Evolutionary conservation across 2,797 vertebrate genomes (phyloP).

Genomic region (Epinephelus malabaricus): DNA sequence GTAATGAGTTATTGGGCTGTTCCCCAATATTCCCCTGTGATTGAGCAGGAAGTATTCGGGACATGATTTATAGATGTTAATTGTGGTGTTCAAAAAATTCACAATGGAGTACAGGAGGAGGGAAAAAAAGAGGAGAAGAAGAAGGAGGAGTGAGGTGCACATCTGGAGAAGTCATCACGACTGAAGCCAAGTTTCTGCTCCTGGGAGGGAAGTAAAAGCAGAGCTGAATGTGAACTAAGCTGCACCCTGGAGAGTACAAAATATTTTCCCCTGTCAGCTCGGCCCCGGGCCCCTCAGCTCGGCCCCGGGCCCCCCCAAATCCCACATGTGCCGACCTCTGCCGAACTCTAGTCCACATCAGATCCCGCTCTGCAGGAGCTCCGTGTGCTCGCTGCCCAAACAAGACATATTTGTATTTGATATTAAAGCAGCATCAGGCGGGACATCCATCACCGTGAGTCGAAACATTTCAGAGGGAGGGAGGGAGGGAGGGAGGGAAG

Average conservation of each 20-base stretch:
- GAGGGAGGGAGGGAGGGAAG: conserved; percentile 44
- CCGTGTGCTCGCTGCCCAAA: conserved; percentile 70
- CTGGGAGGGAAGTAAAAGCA: conserved; percentile 85
- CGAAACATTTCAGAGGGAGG: conserved; percentile 60
- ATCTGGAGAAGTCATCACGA: conserved; percentile 86
- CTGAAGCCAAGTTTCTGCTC: conserved; percentile 83
- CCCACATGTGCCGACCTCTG: conserved; percentile 70
- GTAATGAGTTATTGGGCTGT: conserved; percentile 84
- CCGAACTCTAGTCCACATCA: conserved; percentile 64
- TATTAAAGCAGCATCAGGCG: conserved; percentile 80
- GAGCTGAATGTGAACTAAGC: conserved; percentile 84
- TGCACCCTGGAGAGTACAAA: conserved; percentile 83
- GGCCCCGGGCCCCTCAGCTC: conserved; percentile 64
- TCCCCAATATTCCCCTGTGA: conserved; percentile 84
- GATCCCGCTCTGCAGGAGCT: conserved; percentile 69
- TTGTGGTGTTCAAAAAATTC: conserved; percentile 84
- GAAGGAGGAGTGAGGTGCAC: conserved; percentile 81
- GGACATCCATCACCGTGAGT: conserved; percentile 77
- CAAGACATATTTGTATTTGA: conserved; percentile 82
- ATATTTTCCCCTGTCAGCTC: conserved; percentile 85
- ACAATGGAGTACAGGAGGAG: conserved; percentile 78
- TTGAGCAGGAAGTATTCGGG: conserved; percentile 84
- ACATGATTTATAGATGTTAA: conserved; percentile 88
- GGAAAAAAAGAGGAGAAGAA: conserved; percentile 31
- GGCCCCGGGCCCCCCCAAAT: conserved; percentile 53